phyloP scores from a whole-genome alignment of 1,140 invertebrate species.

The Micrasema minimum region DNA sequence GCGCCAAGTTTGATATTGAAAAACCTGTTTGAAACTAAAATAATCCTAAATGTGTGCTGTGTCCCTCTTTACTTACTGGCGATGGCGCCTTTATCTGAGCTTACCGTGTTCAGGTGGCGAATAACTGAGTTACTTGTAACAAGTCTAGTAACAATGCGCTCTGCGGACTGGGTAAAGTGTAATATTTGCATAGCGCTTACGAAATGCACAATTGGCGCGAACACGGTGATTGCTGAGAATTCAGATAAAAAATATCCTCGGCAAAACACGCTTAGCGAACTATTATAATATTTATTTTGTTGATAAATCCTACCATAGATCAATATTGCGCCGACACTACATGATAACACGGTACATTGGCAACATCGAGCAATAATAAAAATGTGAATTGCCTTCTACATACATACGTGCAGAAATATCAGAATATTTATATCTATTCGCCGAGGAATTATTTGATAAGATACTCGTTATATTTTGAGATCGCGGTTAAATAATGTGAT shows the following conservation, averaged over 20 bases:
- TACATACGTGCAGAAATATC: background rate
- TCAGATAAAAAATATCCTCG: slow-evolving; percentile 14
- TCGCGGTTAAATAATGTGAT: no score
- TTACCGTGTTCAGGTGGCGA: slow-evolving; percentile 25
- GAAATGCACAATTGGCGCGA: slow-evolving; percentile 2
- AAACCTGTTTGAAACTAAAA: slow-evolving; percentile 4
- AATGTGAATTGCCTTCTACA: background rate
- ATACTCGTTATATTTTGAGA: no score
- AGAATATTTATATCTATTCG: no score
- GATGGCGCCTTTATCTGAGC: background rate
- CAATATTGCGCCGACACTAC: background rate
- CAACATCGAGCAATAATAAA: background rate
- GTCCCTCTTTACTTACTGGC: background rate
- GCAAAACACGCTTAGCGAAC: background rate
- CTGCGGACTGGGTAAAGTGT: background rate
- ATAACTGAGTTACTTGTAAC: background rate
- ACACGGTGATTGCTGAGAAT: slow-evolving; percentile 1
- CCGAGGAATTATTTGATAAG: no score
- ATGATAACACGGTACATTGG: background rate
- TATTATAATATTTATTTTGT: slow-evolving; percentile 12
- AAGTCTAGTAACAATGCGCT: background rate
- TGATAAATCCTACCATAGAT: slow-evolving; percentile 6
- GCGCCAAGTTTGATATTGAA: slow-evolving; percentile 2
- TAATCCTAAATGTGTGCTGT: background rate
- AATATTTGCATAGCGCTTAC: slow-evolving; percentile 11